These are phyloP conservation scores for Eulemur macaco DNA, from an alignment of 2,113 vertebrate species.

Conservation along the genomic window DNA sequence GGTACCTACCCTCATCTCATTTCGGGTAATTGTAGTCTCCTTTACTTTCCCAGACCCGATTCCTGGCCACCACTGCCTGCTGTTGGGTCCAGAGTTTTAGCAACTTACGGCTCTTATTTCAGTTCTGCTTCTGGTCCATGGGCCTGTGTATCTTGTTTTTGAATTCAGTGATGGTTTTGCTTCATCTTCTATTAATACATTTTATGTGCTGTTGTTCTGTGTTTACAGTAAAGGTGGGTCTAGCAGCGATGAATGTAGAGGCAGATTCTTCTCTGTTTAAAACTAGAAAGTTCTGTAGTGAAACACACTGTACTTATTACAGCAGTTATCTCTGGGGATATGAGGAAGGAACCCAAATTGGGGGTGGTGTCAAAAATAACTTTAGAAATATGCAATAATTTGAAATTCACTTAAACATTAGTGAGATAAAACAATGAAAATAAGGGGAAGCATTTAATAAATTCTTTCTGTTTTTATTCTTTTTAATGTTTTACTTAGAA, in stretches of 20 bases:
- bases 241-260: neutral
- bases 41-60: neutral
- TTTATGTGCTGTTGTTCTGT: neutral
- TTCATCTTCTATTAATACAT: neutral
- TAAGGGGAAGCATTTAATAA: slow-evolving; percentile 25
- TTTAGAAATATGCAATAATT: neutral
- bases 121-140: neutral
- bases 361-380: neutral
- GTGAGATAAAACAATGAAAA: slow-evolving; percentile 26
- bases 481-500: slow-evolving; percentile 3
- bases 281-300: neutral
- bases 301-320: neutral
- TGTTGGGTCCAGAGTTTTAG: neutral
- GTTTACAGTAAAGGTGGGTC: neutral
- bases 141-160: neutral
- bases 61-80: neutral
- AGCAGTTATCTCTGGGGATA: neutral
- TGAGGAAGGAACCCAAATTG: neutral
- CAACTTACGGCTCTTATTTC: neutral
- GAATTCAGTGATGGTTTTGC: neutral
- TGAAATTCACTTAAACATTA: slow-evolving; percentile 34
- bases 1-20: neutral
- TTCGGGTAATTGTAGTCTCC: neutral
- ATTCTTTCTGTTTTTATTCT: neutral
- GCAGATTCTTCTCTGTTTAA: neutral